These are phyloP conservation scores for Actinia tenebrosa DNA, from an alignment of 64 coral and sea anemone genomes.

Conservation along the genomic window DNA sequence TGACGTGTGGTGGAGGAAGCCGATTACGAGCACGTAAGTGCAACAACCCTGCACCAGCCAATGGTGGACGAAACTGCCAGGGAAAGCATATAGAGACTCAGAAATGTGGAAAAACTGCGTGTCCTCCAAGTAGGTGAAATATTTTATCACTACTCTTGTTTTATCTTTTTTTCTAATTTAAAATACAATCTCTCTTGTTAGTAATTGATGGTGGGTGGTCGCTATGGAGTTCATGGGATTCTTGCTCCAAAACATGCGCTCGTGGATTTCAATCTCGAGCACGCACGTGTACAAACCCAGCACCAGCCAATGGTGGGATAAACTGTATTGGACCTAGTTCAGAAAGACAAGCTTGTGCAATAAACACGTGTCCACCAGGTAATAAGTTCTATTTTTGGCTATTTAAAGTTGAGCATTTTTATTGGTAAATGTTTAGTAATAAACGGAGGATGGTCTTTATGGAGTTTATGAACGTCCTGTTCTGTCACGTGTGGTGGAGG, in stretches of 20 bases:
- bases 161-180: background rate
- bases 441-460: background rate
- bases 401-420: background rate
- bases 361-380: background rate
- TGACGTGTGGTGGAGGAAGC: slow-evolving; percentile 39
- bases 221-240: background rate
- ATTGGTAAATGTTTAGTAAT: background rate
- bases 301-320: background rate
- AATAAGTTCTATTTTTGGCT: background rate
- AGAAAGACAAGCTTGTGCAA: background rate
- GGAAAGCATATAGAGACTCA: slow-evolving; percentile 8
- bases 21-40: slow-evolving; percentile 18
- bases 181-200: background rate
- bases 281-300: slow-evolving; percentile 33
- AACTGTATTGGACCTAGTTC: background rate
- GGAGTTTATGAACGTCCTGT: background rate
- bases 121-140: background rate
- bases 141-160: background rate
- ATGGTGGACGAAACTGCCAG: slow-evolving; percentile 30
- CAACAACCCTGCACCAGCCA: too few relatives aligned
- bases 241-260: slow-evolving; percentile 18
- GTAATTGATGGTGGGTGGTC: background rate
- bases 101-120: background rate
- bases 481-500: slow-evolving; percentile 24
- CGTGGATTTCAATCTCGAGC: slow-evolving; percentile 9